Evolutionary conservation across 2,113 vertebrate species (phyloP).

Genomic region (Spea bombifrons): DNA sequence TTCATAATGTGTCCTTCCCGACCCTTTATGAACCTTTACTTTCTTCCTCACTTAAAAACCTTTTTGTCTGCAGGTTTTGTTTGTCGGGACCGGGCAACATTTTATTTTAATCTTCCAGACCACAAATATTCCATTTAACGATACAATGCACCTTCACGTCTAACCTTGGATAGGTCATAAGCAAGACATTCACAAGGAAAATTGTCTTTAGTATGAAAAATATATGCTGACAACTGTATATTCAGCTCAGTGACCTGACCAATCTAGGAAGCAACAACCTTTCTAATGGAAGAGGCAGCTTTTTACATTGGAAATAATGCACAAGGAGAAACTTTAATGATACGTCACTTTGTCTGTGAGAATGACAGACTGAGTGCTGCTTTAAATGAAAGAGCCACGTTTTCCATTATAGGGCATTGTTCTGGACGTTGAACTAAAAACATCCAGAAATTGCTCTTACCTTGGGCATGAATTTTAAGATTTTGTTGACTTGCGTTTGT

Average conservation of each 20-base stretch:
- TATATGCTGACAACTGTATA: constrained; percentile 45
- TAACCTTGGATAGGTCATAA: constrained; percentile 40
- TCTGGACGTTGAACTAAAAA: constrained; percentile 39
- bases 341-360: constrained; percentile 35
- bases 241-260: constrained; percentile 46
- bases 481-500: constrained; percentile 35
- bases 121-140: constrained; percentile 36
- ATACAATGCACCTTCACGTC: constrained; percentile 25
- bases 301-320: constrained; percentile 47
- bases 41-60: no score
- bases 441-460: constrained; percentile 36
- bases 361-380: constrained; percentile 43
- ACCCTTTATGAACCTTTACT: no score
- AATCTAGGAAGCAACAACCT: constrained; percentile 47
- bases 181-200: constrained; percentile 21
- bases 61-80: background rate
- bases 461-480: constrained; percentile 37
- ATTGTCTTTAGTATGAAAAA: constrained; percentile 44
- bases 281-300: constrained; percentile 45
- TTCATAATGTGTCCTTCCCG: no score
- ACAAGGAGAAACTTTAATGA: constrained; percentile 38
- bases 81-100: constrained; percentile 12
- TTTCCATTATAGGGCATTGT: constrained; percentile 41
- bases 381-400: constrained; percentile 41
- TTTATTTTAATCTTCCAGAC: constrained; percentile 12